These are phyloP conservation scores for Gymnorhina tibicen DNA, from an alignment of 2,113 vertebrate species.

Conservation along the genomic window DNA sequence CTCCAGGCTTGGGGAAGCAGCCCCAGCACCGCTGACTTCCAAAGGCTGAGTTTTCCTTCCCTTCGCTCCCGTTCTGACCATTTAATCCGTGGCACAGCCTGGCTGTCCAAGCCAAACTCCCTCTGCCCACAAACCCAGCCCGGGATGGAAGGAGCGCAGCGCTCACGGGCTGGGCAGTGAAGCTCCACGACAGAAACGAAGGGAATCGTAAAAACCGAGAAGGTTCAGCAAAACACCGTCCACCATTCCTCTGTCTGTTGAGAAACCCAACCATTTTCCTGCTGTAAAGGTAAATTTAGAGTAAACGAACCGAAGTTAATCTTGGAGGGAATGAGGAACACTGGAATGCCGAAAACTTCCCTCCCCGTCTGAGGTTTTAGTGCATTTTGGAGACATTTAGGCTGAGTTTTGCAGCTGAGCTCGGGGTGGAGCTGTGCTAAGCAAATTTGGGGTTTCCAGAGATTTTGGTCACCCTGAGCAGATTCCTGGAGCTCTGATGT, in stretches of 20 bases:
- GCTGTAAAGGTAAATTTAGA: not conserved
- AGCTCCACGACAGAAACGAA: not conserved
- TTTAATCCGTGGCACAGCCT: not conserved
- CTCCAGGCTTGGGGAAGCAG: not conserved
- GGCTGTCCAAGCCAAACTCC: not conserved
- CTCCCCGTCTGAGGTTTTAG: not conserved
- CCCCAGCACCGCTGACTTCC: not conserved
- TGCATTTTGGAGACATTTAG: not conserved
- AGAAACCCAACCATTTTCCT: not conserved
- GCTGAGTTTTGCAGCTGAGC: not conserved
- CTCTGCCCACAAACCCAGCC: not conserved
- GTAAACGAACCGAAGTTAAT: not conserved
- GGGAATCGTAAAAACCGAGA: not conserved
- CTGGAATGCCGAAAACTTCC: not conserved
- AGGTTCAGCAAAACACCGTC: not conserved
- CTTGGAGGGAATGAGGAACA: not conserved
- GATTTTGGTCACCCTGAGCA: not conserved
- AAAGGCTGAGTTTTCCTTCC: not conserved
- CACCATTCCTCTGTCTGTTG: not conserved
- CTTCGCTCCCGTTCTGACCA: not conserved
- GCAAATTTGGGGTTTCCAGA: not conserved
- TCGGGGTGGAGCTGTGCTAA: not conserved
- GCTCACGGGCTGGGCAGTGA: not conserved
- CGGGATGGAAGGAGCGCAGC: fast-evolving
- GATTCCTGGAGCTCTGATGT: not conserved